A percentile compares a stretch with the other conserved stretches of the same genome.
phyloP scores from a whole-genome alignment of 2,888 invertebrate species.

The Leptothorax acervorum region DNA sequence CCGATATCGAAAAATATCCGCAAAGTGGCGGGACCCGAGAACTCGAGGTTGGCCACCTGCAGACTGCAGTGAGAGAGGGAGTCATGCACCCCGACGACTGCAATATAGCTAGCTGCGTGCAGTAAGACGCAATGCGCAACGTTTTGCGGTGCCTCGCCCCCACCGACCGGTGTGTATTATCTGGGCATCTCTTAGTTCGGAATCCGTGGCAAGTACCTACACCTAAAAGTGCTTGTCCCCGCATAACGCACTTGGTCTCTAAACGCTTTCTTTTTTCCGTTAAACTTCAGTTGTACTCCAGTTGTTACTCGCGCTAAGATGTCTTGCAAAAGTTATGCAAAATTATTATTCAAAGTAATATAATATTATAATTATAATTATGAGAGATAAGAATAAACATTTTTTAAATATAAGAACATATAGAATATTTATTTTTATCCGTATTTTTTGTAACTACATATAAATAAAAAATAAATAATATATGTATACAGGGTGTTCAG shows the following conservation, averaged over 20 bases:
- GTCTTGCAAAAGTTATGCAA: neutral
- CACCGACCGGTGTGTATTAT: constrained; percentile 8
- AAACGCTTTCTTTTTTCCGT: constrained; percentile 9
- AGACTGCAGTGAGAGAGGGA: constrained; percentile 72
- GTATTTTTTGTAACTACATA: neutral
- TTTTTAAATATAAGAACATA: neutral
- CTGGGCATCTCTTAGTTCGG: neutral
- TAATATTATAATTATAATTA: neutral
- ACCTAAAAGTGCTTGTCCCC: neutral
- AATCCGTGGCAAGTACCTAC: constrained; percentile 3
- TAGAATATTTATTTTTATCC: neutral
- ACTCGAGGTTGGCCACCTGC: constrained; percentile 77
- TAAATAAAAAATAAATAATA: too few relatives aligned
- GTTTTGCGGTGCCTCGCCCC: constrained; percentile 79
- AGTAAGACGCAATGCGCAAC: constrained; percentile 84
- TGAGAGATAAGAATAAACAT: neutral
- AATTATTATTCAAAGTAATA: neutral
- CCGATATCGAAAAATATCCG: neutral
- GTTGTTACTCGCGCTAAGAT: neutral
- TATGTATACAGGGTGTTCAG: too few relatives aligned
- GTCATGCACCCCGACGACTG: constrained; percentile 53
- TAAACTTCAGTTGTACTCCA: neutral
- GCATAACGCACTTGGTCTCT: neutral
- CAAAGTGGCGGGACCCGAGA: constrained; percentile 16
- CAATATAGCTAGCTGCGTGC: constrained; percentile 72